Evolutionary conservation across 2,888 invertebrate species (phyloP), one percentile per base, ranked within the genome.

Genomic region (Parapristionchus giblindavisi): DNA sequence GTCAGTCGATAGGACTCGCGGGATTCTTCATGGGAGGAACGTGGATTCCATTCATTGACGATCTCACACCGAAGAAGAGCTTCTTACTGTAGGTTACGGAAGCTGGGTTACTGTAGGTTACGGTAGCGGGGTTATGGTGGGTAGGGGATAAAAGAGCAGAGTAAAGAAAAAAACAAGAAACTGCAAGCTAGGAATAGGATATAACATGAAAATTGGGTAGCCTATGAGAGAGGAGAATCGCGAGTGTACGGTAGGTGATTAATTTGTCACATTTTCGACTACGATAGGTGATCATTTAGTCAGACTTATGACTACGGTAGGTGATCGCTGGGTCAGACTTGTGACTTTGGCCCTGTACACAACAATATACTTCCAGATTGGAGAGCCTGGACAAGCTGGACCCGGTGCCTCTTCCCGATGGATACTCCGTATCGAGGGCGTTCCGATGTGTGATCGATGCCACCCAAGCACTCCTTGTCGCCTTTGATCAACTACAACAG

Each of bases 371-470:
- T 79, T 89, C 75, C 88, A 95, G 96, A 88, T 91, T 98, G 88
- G 99, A 99, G 89, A 94, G 96, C 93, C 89, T 97, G 85, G 99
- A 99, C 87, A 95, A 96, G 88, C 92, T 93, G 27, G 98, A 99
- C 85, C 94, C 97, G 8, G 96, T 96, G 0, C 89, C 92, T 17
- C 93, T 98, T 81, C 94, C 94, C n/a, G 96, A 98, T 80, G 97
- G 98, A 0, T 99, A 98, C 89, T 96, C 96, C 4, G 93, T 99
- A 77, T 96, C 97, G 0, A 92, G 98, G 54, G 95, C 96, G 0
- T 97, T 96, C 89, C 8, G 40, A 51, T 40, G 27, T 0, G 61
- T 48, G 34, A 48, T 48, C 73, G 74, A 63, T 52, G 48, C 63
- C 17, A 32, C 74, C 2, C 74, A 74, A 17, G 74, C 74, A 54